Evolutionary conservation across 92 coral and sea anemone species (phyloP).

Genomic region (Porites evermanni): DNA sequence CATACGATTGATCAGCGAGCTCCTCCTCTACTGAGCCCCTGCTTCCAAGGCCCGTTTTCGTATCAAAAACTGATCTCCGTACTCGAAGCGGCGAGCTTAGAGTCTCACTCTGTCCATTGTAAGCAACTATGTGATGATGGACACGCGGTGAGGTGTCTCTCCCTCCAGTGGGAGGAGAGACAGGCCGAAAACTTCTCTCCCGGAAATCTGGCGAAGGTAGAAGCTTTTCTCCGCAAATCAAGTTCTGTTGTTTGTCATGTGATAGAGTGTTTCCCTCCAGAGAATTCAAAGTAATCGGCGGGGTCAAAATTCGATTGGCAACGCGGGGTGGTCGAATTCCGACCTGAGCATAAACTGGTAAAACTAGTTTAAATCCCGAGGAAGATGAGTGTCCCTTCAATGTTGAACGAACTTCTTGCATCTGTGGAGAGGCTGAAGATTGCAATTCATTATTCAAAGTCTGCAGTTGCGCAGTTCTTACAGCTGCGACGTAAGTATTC

Average conservation of each 20-base stretch:
- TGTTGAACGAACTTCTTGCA: conserved; percentile 12
- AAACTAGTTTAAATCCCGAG: conserved; percentile 24
- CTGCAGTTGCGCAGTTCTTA: conserved; percentile 18
- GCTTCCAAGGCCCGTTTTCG: background rate
- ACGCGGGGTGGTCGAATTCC: conserved; percentile 1
- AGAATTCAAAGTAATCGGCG: conserved; percentile 1
- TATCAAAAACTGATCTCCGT: background rate
- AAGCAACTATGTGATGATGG: background rate
- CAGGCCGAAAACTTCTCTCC: conserved; percentile 72
- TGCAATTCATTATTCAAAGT: conserved; percentile 8
- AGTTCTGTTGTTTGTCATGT: background rate
- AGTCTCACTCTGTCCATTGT: background rate
- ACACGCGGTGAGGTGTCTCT: background rate
- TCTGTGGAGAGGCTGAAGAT: background rate
- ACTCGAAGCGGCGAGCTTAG: conserved; percentile 6
- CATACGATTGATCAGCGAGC: conserved; percentile 66
- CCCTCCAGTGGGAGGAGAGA: conserved; percentile 36
- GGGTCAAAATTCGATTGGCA: conserved; percentile 11
- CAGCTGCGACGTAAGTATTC: conserved; percentile 34
- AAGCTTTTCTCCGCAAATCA: conserved; percentile 44
- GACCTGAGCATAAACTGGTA: conserved; percentile 11
- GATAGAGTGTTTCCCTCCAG: background rate
- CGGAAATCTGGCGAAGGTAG: conserved; percentile 45
- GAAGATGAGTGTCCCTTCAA: conserved; percentile 9
- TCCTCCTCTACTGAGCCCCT: conserved; percentile 63